Evolutionary conservation across 2,888 invertebrate species (phyloP).

Genomic region (Carcina quercana): DNA sequence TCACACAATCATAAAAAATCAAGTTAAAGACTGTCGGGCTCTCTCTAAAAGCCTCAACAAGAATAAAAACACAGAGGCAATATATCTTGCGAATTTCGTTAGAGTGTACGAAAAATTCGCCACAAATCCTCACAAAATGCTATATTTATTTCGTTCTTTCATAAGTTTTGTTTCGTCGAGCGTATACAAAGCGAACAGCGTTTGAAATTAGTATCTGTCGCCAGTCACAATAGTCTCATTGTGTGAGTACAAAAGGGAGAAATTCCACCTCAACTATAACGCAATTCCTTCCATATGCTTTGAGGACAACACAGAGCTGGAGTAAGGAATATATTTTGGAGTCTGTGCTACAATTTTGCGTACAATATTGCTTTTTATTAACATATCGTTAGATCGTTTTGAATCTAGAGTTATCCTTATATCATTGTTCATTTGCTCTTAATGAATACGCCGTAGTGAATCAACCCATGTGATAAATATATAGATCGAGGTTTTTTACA

Average conservation of each 20-base stretch:
- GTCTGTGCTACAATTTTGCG: too few species aligned
- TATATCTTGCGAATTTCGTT: constrained; percentile 10
- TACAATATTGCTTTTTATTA: too few species aligned
- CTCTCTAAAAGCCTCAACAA: constrained; percentile 16
- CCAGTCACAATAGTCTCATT: constrained; percentile 43
- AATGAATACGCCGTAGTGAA: too few species aligned
- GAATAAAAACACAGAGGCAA: constrained; percentile 19
- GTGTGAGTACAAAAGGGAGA: constrained; percentile 40
- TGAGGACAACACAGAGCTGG: constrained; percentile 26
- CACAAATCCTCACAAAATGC: constrained; percentile 15
- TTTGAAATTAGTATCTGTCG: constrained; percentile 58
- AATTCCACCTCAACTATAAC: constrained; percentile 43
- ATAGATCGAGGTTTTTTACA: too few species aligned
- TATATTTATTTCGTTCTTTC: constrained; percentile 22
- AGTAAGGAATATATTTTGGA: too few species aligned
- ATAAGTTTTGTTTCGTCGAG: constrained; percentile 32
- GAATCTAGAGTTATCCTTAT: too few species aligned
- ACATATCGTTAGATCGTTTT: too few species aligned
- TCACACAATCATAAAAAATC: constrained; percentile 1
- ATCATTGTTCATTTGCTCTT: too few species aligned
- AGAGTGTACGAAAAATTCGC: constrained; percentile 13
- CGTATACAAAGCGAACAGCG: constrained; percentile 32
- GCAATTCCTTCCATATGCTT: constrained; percentile 38
- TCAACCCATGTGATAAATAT: too few species aligned
- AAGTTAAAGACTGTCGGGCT: constrained; percentile 10